Base-by-base conservation (phyloP, 1,140 invertebrate genomes). In the Megalopta genalis region DNA sequence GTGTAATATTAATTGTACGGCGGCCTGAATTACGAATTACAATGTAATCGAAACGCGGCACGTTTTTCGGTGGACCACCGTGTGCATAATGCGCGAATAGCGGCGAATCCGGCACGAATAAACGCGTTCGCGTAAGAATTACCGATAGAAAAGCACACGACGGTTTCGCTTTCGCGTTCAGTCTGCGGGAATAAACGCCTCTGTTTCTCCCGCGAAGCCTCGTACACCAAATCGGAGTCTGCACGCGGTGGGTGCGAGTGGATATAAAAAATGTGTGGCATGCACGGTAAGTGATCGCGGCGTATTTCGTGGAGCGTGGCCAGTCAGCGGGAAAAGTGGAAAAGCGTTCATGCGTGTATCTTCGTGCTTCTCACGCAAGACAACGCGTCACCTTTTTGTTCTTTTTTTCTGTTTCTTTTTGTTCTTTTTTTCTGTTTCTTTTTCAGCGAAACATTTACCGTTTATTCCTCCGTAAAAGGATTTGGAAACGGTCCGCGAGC, bases 281-380 rank as follows among this genome's bases (percentile, higher is more conserved):
- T 32, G 54, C 64, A 52, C n/a, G 2, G 52, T 68, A 60, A 68
- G 37, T 46, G 49, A 68, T 46, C 23, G 37, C 12, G 46, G 32
- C 25, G 25, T 37, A 32, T 76, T 68, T 60, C 52, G 16, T 7
- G 23, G 7, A 59, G 39, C 39, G 23, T 60, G 73, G 14, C 14
- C 64, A 66, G 52, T 39, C 54, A 46, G 16, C 14, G 16, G 37
- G 73, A 68, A 76, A 76, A 76, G 52, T 76, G 73, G 64, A 76
- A 67, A 68, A 67, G 37, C 73, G 37, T 7, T 57, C 37, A 32
- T 23, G 73, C 64, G 52, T 10, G 37, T 25, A 67, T 46, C 23
- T 59, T 18, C 27, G 7, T 32, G 25, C 63, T 18, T 52, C 12
- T 66, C 27, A 16, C 27, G 39, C 27, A 14, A 68, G 64, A 46